Evolutionary conservation across 2,888 invertebrate genomes (phyloP), one percentile per base, ranked within the genome.

Genomic region (Bimastos eiseni): DNA sequence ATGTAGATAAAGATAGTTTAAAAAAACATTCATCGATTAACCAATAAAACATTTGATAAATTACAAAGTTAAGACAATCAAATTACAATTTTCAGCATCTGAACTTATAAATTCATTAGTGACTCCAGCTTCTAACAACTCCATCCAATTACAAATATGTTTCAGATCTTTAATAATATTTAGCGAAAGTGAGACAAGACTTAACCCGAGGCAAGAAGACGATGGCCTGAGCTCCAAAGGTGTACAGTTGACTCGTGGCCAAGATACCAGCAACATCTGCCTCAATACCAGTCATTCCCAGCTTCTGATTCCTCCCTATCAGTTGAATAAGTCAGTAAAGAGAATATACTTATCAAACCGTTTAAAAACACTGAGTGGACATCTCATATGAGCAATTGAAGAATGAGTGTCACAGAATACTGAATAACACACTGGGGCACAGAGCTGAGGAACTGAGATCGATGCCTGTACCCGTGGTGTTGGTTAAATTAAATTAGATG

Each of bases 191-290:
- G 5, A 1, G 19, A 90, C 19, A 33, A 95, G 95, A 84, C 33
- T 95, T 96, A 96, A 99, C 99, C 97, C 99, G 99, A 88, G 99
- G 99, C 13, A 99, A 99, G 95, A 99, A 99, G 0, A 98, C 99
- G 95, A 99, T 98, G 94, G 99, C 98, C 94, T 97, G 97, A 95
- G 99, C 98, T 93, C 94, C 93, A 8, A 99, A 96, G 1, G 98
- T 97, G 95, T 99, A 99, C 92, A 99, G 96, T 96, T 99, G 99
- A 95, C 99, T 99, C 55, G 99, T 99, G 94, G 98, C 98, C 37
- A 99, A 96, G 93, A 99, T 98, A 92, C 99, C 99, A 90, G 99
- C 98, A 95, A 99, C 99, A 90, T 98, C 96, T 0, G 98, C 98
- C 94, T 98, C 98, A 93, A 99, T 96, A 90, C 99, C 99, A n/a